phyloP scores from a whole-genome alignment of 2,797 vertebrate species.

The Borostomias antarcticus region DNA sequence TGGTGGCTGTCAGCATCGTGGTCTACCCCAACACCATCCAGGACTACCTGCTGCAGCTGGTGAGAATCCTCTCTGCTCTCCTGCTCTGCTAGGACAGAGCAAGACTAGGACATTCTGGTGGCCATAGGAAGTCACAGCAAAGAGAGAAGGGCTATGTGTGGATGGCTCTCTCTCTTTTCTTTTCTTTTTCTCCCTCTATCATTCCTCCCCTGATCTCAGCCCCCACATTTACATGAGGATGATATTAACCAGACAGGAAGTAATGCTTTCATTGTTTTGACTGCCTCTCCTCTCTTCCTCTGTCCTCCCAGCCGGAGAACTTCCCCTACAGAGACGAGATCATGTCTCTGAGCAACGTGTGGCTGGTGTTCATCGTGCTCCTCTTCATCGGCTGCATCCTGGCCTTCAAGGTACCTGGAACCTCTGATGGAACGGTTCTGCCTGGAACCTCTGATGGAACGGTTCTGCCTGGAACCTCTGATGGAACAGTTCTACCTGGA shows the following conservation, averaged over 20 bases:
- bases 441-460: neutral
- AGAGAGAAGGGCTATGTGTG: no score
- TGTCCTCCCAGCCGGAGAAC: conserved; percentile 84
- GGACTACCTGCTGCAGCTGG: conserved; percentile 93
- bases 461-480: neutral
- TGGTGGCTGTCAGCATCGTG: conserved; percentile 92
- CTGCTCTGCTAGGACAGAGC: neutral
- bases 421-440: neutral
- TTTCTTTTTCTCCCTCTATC: neutral
- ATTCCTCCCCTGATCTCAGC: neutral
- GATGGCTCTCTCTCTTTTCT: no score
- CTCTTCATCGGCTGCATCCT: conserved; percentile 91
- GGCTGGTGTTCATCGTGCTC: conserved; percentile 89
- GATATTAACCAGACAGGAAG: neutral
- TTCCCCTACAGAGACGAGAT: conserved; percentile 96
- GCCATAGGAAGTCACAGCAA: no score
- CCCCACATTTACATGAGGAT: neutral
- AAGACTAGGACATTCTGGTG: no score
- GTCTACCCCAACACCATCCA: conserved; percentile 93
- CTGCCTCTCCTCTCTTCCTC: no score
- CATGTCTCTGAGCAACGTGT: conserved; percentile 87
- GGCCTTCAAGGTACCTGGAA: conserved; percentile 84
- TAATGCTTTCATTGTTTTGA: no score
- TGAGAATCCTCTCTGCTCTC: conserved; percentile 53
- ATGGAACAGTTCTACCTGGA: no score